Percentiles rank a stretch among this genome's conserved stretches.
These are phyloP conservation scores for Eurystomus gularis DNA, from an alignment of 2,113 vertebrate genomes.

Conservation along the genomic window DNA sequence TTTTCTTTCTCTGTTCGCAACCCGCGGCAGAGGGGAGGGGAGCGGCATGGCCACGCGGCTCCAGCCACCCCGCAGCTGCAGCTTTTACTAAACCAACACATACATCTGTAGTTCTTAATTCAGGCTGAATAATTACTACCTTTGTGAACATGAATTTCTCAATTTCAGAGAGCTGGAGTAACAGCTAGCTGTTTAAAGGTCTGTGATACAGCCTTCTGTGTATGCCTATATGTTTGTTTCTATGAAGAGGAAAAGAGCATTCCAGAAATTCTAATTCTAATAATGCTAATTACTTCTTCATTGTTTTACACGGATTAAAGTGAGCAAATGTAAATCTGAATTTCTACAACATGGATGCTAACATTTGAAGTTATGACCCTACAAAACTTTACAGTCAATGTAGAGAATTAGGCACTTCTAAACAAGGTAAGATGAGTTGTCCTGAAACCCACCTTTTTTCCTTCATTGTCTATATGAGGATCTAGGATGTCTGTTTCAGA, in stretches of 20 bases:
- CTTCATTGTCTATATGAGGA: background rate
- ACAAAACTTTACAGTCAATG: background rate
- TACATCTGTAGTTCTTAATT: background rate
- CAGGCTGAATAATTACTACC: background rate
- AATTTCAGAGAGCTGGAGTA: background rate
- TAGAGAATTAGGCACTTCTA: background rate
- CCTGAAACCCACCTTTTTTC: background rate
- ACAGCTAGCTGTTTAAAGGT: background rate
- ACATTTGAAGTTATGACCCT: background rate
- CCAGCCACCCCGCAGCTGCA: too few relatives aligned
- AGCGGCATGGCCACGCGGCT: too few relatives aligned
- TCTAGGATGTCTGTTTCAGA: background rate
- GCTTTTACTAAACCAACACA: too few relatives aligned
- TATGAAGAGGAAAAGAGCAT: background rate
- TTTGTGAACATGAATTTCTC: background rate
- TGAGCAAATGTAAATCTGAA: background rate
- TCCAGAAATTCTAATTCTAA: background rate
- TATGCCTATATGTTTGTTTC: background rate
- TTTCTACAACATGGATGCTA: background rate
- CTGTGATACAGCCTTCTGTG: background rate
- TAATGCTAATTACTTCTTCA: background rate
- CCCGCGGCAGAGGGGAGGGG: too few relatives aligned
- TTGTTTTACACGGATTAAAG: background rate
- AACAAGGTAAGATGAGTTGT: background rate
- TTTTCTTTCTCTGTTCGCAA: too few relatives aligned